Evolutionary conservation across 2,113 vertebrate species (phyloP).

Genomic region (Balaeniceps rex): DNA sequence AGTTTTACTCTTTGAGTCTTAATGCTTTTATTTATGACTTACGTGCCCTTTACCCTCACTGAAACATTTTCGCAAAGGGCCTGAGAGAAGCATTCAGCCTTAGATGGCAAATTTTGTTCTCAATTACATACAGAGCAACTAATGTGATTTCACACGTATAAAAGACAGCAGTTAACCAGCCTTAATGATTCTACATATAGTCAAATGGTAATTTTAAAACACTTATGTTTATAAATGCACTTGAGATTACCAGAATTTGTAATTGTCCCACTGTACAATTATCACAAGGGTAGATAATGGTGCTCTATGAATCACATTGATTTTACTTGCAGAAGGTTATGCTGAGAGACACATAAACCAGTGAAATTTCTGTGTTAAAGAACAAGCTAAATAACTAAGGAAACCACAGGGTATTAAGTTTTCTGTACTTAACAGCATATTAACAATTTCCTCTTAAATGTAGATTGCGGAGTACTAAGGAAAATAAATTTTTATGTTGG

Average conservation of each 20-base stretch:
- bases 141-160: background rate
- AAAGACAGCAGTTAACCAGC: background rate
- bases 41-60: background rate
- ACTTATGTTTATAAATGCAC: background rate
- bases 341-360: background rate
- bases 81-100: background rate
- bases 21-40: background rate
- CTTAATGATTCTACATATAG: background rate
- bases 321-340: background rate
- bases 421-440: background rate
- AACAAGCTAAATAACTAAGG: background rate
- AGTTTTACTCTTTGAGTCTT: background rate
- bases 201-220: background rate
- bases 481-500: background rate
- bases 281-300: background rate
- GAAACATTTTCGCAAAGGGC: background rate
- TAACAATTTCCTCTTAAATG: background rate
- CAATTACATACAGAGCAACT: background rate
- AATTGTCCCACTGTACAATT: background rate
- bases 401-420: background rate
- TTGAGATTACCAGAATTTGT: background rate
- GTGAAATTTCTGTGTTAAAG: background rate
- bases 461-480: background rate
- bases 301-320: background rate
- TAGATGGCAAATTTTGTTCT: background rate